phyloP scores from a whole-genome alignment of 1,140 invertebrate genomes.

The Tetramorium alpestre region DNA sequence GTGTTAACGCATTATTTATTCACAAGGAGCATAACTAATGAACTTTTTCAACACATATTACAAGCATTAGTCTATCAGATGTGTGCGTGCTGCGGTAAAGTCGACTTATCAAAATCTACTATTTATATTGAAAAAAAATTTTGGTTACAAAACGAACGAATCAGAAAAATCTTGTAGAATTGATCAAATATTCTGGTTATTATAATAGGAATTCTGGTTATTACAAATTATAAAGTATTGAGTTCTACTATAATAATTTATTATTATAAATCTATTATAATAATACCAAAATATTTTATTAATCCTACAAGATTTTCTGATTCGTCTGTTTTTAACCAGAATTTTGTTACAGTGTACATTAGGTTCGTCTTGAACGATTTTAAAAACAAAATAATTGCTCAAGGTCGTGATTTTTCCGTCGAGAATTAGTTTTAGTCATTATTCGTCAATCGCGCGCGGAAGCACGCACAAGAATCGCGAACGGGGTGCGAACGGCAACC shows the following conservation, averaged over 20 bases:
- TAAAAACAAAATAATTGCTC: constrained; percentile 40
- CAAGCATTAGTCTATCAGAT: neutral
- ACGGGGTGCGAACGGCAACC: constrained; percentile 42
- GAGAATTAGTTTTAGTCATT: constrained; percentile 59
- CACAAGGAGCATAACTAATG: neutral
- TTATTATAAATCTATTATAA: no score
- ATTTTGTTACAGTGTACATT: neutral
- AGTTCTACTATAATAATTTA: no score
- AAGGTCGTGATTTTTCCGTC: constrained; percentile 15
- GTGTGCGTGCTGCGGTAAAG: neutral
- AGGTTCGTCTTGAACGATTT: neutral
- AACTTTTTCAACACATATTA: neutral
- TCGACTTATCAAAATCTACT: neutral
- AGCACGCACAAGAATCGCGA: constrained; percentile 42
- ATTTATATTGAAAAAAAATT: no score
- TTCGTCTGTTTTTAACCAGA: no score
- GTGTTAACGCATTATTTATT: neutral
- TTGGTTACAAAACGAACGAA: no score
- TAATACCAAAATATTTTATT: no score
- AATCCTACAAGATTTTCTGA: no score
- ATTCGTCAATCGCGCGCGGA: constrained; percentile 27
- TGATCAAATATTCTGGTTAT: no score
- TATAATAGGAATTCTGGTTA: no score
- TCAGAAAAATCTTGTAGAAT: no score
- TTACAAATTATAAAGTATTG: no score